Evolutionary conservation across 2,113 vertebrate genomes (phyloP).

Genomic region (Lampris incognitus): DNA sequence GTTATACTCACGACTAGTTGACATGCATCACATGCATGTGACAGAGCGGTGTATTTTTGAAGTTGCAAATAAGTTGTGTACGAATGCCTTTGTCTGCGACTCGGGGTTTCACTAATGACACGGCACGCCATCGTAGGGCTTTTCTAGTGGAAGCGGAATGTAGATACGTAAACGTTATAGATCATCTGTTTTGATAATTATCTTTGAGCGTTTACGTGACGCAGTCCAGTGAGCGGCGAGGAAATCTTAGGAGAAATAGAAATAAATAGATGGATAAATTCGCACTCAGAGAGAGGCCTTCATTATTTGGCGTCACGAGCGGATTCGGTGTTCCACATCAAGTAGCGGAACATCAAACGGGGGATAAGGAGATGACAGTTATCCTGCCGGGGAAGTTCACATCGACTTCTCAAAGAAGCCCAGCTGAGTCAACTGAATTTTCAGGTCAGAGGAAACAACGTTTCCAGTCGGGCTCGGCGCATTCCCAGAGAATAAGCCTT

Average conservation of each 20-base stretch:
- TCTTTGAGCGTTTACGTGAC: constrained; percentile 21
- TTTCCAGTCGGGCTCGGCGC: background rate
- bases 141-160: background rate
- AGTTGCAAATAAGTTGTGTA: no score
- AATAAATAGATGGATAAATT: background rate
- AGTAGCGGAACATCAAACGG: constrained; percentile 54
- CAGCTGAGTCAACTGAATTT: background rate
- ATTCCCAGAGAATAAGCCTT: no score
- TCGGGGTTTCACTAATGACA: no score
- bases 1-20: no score
- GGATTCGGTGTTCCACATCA: constrained; percentile 57
- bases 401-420: background rate
- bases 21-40: no score
- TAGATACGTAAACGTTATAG: constrained; percentile 14
- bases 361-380: constrained; percentile 28
- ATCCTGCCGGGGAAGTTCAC: constrained; percentile 21
- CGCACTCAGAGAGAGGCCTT: constrained; percentile 59
- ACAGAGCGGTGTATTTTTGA: no score
- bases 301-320: constrained; percentile 77
- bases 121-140: background rate
- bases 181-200: constrained; percentile 41
- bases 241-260: constrained; percentile 63
- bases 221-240: constrained; percentile 54
- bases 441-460: background rate
- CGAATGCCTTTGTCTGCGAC: no score